phyloP scores from a whole-genome alignment of 2,797 vertebrate genomes.

The Microctenopoma lineatum region DNA sequence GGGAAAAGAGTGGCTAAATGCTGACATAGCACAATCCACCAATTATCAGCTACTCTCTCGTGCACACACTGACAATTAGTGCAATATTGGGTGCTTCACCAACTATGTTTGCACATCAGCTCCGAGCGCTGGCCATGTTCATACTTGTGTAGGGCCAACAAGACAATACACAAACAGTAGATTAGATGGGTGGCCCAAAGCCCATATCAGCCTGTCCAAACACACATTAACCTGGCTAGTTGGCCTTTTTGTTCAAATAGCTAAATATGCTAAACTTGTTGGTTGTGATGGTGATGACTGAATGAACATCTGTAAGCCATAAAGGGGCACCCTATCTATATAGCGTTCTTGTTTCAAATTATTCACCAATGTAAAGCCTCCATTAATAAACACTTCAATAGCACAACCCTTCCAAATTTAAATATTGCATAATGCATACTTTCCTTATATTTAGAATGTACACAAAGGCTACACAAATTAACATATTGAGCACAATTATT shows the following conservation, averaged over 20 bases:
- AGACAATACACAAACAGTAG: conserved; percentile 74
- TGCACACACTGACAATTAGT: conserved; percentile 42
- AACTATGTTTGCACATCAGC: conserved; percentile 68
- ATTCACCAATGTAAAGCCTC: background rate
- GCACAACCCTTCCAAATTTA: too few relatives aligned
- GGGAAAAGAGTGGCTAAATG: background rate
- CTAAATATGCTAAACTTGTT: conserved; percentile 40
- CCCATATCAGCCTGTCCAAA: conserved; percentile 75
- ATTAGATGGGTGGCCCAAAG: conserved; percentile 65
- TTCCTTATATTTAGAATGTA: too few relatives aligned
- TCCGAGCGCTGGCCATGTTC: conserved; percentile 54
- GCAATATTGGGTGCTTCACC: conserved; percentile 58
- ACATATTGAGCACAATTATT: too few relatives aligned
- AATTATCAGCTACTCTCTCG: conserved; percentile 6
- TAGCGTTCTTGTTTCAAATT: background rate
- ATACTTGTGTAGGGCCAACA: conserved; percentile 68
- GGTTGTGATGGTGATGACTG: background rate
- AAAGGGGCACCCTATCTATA: conserved; percentile 3
- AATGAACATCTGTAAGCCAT: background rate
- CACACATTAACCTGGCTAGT: conserved; percentile 62
- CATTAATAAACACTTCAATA: background rate
- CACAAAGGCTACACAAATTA: too few relatives aligned
- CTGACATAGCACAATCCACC: conserved; percentile 14
- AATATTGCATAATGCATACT: too few relatives aligned
- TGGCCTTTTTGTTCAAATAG: conserved; percentile 62